Evolutionary conservation across 2,113 vertebrate species (phyloP), one percentile per base, ranked within the genome.

Genomic region (Pteropus alecto): DNA sequence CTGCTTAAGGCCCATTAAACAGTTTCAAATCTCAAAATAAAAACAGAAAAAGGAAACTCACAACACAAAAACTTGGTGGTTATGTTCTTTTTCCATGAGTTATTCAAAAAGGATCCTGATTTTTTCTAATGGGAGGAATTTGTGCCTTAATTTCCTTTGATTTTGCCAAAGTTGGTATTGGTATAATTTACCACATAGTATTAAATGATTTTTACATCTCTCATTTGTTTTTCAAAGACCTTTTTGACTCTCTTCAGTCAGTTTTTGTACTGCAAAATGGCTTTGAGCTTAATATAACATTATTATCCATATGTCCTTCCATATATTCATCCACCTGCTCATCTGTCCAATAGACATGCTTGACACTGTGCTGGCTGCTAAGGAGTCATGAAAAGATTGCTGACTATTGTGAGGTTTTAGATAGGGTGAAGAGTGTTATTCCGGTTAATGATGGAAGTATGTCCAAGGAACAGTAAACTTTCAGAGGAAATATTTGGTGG

Each of bases 1-100:
- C 51, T 96, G 83, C 82, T 97, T 85, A 93, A 88, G 97, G 96
- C 56, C 35, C 58, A 82, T 90, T 65, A 71, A 65, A 90, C 16
- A 68, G 38, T 58, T 91, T 84, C 26, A 86, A 97, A 97, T 95
- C 28, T 74, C 60, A 76, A 88, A 89, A 82, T 51, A 93, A 92
- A 95, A 95, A 46, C 30, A 63, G 7, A 10, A 15, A 82, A 70
- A 95, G 18, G 7, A 96, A 70, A 94, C 46, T 79, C 43, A 71
- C 83, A 21, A 90, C 88, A 81, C 16, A 76, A 93, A 38, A 96
- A 86, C 28, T 92, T 84, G 61, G 65, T 95, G 33, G 38, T 48
- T 33, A 74, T n/a, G 1, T 90, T 71, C 63, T 95, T 4, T 79
- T 48, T 38, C 43, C 4, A 38, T 82, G 71, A 48, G 38, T 71